Evolutionary conservation across 2,888 invertebrate genomes (phyloP).

Genomic region (Bursaphelenchus okinawaensis): DNA sequence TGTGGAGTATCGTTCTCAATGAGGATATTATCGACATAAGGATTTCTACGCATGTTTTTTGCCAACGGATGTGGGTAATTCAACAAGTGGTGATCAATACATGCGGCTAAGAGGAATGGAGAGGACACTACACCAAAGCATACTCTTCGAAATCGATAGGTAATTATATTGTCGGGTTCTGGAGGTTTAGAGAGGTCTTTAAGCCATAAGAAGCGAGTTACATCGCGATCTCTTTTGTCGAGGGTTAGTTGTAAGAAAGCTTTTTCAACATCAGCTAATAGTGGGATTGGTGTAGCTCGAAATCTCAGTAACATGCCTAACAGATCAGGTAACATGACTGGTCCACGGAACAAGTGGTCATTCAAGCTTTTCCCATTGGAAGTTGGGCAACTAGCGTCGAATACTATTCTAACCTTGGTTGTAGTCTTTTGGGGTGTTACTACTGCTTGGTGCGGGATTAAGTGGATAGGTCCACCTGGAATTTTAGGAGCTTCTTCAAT

Average conservation of each 20-base stretch:
- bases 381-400: slow-evolving; percentile 30
- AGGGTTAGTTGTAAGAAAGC: slow-evolving; percentile 22
- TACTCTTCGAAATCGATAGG: slow-evolving; percentile 19
- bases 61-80: not conserved
- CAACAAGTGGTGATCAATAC: slow-evolving; percentile 13
- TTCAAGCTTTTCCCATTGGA: slow-evolving; percentile 12
- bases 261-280: slow-evolving; percentile 20
- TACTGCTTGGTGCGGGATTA: slow-evolving; percentile 23
- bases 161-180: slow-evolving; percentile 7
- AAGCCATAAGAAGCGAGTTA: slow-evolving; percentile 18
- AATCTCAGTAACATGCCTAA: slow-evolving; percentile 20
- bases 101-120: slow-evolving; percentile 18
- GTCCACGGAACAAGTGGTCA: slow-evolving; percentile 15
- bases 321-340: slow-evolving; percentile 17
- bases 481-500: slow-evolving; percentile 5
- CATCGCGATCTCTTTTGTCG: slow-evolving; percentile 9
- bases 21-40: slow-evolving; percentile 23
- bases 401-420: slow-evolving; percentile 41
- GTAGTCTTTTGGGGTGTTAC: slow-evolving; percentile 17
- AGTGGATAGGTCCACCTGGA: slow-evolving; percentile 5
- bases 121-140: slow-evolving; percentile 18
- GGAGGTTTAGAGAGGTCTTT: slow-evolving; percentile 13
- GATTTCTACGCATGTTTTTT: slow-evolving; percentile 7
- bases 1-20: not conserved
- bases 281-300: not conserved